These are phyloP conservation scores for Amiota mariae DNA, from an alignment of 2,888 invertebrate genomes.

Conservation along the genomic window DNA sequence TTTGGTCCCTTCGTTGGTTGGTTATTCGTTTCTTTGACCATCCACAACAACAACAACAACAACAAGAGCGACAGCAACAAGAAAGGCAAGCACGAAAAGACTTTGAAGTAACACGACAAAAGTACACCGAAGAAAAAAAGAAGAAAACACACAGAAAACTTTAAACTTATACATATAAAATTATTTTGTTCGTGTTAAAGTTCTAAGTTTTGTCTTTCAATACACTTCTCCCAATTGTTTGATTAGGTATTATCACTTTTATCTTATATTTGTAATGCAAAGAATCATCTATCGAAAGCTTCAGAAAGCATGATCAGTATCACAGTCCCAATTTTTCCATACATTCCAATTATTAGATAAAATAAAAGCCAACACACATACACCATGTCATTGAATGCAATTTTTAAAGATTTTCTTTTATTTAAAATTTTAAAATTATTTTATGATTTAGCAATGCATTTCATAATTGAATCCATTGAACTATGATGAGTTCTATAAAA, in stretches of 20 bases:
- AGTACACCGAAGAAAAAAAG: constrained; percentile 41
- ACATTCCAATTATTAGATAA: not conserved
- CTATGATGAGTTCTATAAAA: too few species aligned
- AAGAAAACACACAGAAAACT: constrained; percentile 11
- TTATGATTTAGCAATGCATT: too few species aligned
- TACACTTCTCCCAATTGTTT: too few species aligned
- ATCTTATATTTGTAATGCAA: too few species aligned
- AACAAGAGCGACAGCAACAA: not conserved
- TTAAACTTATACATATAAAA: constrained; percentile 20
- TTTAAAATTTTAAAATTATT: too few species aligned
- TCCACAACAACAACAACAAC: constrained; percentile 19
- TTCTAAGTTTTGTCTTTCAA: too few species aligned
- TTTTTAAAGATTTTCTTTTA: too few species aligned
- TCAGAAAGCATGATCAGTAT: not conserved
- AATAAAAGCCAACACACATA: too few species aligned
- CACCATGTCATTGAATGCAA: too few species aligned
- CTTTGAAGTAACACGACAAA: constrained; percentile 47
- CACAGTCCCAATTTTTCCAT: not conserved
- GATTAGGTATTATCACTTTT: too few species aligned
- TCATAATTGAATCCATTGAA: too few species aligned
- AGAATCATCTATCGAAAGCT: not conserved
- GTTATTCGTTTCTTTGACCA: constrained; percentile 36
- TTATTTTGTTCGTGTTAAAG: not conserved
- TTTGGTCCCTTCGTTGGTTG: constrained; percentile 48
- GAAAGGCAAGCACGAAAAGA: constrained; percentile 44